Evolutionary conservation across 2,113 vertebrate genomes (phyloP).

Genomic region (Vulpes ferrilata): DNA sequence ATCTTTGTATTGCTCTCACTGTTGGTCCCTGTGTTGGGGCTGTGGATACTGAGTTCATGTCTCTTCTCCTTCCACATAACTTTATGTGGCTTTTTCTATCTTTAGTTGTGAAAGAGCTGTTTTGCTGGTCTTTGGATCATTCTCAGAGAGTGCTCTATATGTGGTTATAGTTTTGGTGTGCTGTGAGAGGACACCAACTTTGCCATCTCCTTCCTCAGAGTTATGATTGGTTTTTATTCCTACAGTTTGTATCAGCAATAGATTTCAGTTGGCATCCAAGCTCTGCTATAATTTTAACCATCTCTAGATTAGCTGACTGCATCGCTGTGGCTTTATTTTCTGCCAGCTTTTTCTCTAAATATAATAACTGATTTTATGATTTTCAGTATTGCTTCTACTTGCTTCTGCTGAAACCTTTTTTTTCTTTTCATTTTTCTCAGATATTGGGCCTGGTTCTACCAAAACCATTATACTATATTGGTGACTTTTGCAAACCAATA

Average conservation of each 20-base stretch:
- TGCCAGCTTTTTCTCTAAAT: constrained; percentile 44
- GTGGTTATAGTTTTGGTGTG: not conserved
- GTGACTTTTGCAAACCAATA: constrained; percentile 38
- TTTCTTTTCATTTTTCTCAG: not conserved
- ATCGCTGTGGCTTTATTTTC: constrained; percentile 23
- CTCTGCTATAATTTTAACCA: constrained; percentile 43
- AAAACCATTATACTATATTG: constrained; percentile 52
- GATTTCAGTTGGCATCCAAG: not conserved
- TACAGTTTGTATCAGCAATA: constrained; percentile 38
- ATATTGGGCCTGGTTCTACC: constrained; percentile 10
- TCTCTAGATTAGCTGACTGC: constrained; percentile 37
- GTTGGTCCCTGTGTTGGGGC: not conserved
- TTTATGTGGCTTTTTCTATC: not conserved
- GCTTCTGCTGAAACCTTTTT: constrained; percentile 22
- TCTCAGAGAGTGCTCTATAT: not conserved
- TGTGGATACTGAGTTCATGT: not conserved
- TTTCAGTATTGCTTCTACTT: constrained; percentile 4
- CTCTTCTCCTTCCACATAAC: not conserved
- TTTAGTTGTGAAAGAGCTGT: not conserved
- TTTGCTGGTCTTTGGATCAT: not conserved
- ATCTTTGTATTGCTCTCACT: not conserved
- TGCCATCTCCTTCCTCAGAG: not conserved
- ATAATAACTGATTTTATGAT: constrained; percentile 68
- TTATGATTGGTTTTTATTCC: not conserved
- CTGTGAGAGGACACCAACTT: not conserved